phyloP scores from a whole-genome alignment of 2,888 invertebrate genomes.

The Rhagophthalmus giganteus region DNA sequence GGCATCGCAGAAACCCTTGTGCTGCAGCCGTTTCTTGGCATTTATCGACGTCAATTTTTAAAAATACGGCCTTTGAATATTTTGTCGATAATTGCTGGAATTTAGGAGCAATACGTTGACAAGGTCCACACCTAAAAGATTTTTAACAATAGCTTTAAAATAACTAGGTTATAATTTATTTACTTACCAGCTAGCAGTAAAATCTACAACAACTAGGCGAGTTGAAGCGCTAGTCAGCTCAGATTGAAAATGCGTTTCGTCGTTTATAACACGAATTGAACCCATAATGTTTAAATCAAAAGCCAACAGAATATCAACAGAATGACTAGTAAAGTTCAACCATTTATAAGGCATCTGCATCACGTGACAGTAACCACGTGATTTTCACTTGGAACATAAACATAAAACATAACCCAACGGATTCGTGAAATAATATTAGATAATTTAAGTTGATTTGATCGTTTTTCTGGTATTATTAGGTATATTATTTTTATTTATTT shows the following conservation, averaged over 20 bases:
- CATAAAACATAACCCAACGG: no score
- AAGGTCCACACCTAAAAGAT: constrained; percentile 90
- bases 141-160: neutral
- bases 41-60: constrained; percentile 94
- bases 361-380: no score
- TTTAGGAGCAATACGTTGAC: constrained; percentile 89
- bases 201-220: constrained; percentile 91
- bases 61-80: constrained; percentile 86
- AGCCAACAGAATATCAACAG: neutral
- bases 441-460: no score
- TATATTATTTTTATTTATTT: no score
- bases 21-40: constrained; percentile 85
- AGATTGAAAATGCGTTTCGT: constrained; percentile 80
- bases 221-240: constrained; percentile 84
- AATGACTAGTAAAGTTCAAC: neutral
- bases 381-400: no score
- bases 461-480: no score
- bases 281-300: constrained; percentile 41
- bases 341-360: no score
- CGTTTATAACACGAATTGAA: constrained; percentile 66
- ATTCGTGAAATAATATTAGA: no score
- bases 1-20: constrained; percentile 97
- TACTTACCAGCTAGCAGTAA: constrained; percentile 88
- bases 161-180: constrained; percentile 7
- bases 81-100: constrained; percentile 87